Evolutionary conservation across 2,888 invertebrate genomes (phyloP).

Genomic region (Orthonychiurus folsomi): DNA sequence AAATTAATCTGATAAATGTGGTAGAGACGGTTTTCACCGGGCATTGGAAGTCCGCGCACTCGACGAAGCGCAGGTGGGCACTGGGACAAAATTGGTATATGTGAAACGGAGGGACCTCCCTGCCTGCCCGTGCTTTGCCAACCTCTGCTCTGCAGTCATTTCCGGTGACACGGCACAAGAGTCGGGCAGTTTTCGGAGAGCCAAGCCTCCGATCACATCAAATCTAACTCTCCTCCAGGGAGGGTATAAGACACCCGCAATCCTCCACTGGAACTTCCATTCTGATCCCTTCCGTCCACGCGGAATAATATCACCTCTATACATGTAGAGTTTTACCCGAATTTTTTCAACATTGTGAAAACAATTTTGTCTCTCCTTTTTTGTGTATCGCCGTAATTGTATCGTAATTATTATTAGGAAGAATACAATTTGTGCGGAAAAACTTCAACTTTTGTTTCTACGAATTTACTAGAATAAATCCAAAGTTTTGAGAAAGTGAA

Average conservation of each 20-base stretch:
- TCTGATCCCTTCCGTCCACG: too few relatives aligned
- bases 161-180: constrained; percentile 37
- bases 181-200: constrained; percentile 38
- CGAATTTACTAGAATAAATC: too few relatives aligned
- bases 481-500: too few relatives aligned
- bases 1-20: not conserved
- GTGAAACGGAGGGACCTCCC: not conserved
- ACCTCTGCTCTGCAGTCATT: constrained; percentile 40
- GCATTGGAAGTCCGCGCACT: constrained; percentile 37
- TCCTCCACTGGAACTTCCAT: too few relatives aligned
- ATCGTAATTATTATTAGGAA: too few relatives aligned
- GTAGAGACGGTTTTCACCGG: not conserved
- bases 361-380: too few relatives aligned
- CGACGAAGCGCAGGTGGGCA: constrained; percentile 39
- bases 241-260: not conserved
- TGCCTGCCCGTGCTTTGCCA: constrained; percentile 25
- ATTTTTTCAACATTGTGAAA: too few relatives aligned
- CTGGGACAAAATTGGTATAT: constrained; percentile 8
- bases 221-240: not conserved
- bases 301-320: too few relatives aligned
- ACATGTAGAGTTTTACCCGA: too few relatives aligned
- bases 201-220: constrained; percentile 31
- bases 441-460: too few relatives aligned
- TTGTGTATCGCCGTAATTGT: too few relatives aligned
- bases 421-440: too few relatives aligned